phyloP scores from a whole-genome alignment of 2,888 invertebrate species.

The Hemistola chrysoprasaria region DNA sequence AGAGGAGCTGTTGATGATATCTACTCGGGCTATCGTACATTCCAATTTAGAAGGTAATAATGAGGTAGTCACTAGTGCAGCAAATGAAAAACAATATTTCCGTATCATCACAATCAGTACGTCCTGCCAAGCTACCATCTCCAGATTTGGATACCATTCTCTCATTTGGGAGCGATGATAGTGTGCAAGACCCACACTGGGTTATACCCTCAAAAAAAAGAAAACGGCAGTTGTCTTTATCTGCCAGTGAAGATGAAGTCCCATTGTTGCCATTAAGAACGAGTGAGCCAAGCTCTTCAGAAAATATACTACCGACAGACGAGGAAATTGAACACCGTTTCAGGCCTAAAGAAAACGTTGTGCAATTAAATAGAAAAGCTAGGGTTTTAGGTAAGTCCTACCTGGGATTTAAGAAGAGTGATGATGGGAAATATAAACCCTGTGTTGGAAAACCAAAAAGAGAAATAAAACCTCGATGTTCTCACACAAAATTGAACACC shows the following conservation, averaged over 20 bases:
- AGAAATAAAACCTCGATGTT: neutral
- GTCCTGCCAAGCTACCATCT: conserved; percentile 1
- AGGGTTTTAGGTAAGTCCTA: too few species aligned
- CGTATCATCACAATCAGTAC: conserved; percentile 1
- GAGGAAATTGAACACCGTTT: conserved; percentile 5
- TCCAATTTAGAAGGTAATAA: conserved; percentile 1
- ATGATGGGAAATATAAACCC: conserved; percentile 3
- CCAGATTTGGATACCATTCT: neutral
- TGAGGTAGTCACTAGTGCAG: conserved; percentile 1
- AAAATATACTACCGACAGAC: conserved; percentile 6
- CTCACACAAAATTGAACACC: neutral
- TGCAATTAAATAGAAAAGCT: too few species aligned
- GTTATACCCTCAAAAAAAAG: conserved; percentile 3
- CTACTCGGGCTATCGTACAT: conserved; percentile 5
- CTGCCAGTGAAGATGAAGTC: conserved; percentile 7
- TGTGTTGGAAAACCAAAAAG: conserved; percentile 1
- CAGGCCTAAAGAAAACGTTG: neutral
- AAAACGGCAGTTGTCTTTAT: conserved; percentile 4
- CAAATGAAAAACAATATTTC: conserved; percentile 1
- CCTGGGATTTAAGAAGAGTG: conserved; percentile 7
- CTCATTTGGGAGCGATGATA: conserved; percentile 2
- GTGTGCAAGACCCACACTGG: conserved; percentile 6
- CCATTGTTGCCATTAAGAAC: conserved; percentile 3
- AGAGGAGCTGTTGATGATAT: conserved; percentile 2
- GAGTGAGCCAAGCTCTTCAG: conserved; percentile 6